Conservation (phyloP, 2,113 vertebrate species). For the Charadrius vociferus region DNA sequence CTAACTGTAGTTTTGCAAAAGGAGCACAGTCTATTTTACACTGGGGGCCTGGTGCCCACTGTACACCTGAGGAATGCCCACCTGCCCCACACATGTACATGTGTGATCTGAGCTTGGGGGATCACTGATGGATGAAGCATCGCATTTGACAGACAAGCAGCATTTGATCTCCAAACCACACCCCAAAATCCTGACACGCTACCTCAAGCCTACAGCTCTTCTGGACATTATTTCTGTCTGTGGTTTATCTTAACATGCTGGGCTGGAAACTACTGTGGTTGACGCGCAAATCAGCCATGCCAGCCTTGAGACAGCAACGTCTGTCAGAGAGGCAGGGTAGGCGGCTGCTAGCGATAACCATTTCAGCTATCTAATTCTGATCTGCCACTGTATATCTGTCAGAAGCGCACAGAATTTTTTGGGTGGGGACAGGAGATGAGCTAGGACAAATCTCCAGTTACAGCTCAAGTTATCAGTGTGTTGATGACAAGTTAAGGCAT, state of each 20-base stretch:
- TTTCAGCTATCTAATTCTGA: background rate
- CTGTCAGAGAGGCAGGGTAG: background rate
- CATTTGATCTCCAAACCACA: background rate
- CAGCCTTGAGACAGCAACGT: background rate
- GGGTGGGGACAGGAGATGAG: background rate
- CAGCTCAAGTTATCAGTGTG: background rate
- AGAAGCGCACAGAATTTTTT: background rate
- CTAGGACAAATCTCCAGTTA: background rate
- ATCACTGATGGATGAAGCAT: background rate
- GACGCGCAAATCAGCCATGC: background rate
- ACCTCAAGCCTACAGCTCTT: background rate
- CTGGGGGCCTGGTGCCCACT: background rate
- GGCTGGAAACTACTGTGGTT: background rate
- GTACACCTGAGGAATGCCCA: background rate
- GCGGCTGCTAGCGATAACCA: background rate
- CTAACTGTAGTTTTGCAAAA: background rate
- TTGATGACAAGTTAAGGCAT: background rate
- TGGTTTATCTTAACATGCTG: background rate
- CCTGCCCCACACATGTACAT: fast-evolving
- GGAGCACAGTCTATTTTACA: background rate
- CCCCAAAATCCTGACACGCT: background rate
- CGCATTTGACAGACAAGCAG: fast-evolving
- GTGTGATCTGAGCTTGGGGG: background rate
- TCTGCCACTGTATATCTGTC: background rate
- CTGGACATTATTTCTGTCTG: background rate